Percentiles rank a stretch among this genome's conserved stretches.
Conservation (phyloP, 2,113 vertebrate genomes). For the Arvicanthis niloticus region DNA sequence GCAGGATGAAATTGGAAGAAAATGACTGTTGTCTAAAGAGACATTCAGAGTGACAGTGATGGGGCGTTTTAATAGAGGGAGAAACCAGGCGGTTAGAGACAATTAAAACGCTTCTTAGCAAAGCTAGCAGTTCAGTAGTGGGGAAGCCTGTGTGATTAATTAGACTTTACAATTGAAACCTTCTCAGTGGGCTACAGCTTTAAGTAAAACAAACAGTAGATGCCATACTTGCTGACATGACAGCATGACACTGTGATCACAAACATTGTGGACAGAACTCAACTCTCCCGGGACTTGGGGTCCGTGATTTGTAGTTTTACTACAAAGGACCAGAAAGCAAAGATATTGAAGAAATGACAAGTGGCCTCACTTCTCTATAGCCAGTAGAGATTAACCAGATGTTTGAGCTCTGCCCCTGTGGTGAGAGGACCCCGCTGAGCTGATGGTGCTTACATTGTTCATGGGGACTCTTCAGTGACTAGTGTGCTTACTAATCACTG, state of each 20-base stretch:
- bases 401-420: neutral
- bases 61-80: neutral
- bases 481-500: neutral
- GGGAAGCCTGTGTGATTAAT: neutral
- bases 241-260: neutral
- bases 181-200: neutral
- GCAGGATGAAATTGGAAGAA: neutral
- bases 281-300: neutral
- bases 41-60: neutral
- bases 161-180: constrained; percentile 14
- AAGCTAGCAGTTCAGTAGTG: neutral
- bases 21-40: constrained; percentile 28
- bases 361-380: neutral
- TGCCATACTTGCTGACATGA: too few species aligned
- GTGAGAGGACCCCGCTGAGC: neutral
- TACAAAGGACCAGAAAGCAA: neutral
- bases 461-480: constrained; percentile 28
- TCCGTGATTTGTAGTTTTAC: neutral
- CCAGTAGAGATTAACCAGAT: neutral
- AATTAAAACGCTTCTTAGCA: neutral
- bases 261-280: neutral
- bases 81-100: neutral
- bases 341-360: constrained; percentile 16
- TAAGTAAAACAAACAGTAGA: neutral
- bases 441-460: constrained; percentile 10